phyloP scores from a whole-genome alignment of 2,113 vertebrate genomes.

The Archocentrus centrarchus region DNA sequence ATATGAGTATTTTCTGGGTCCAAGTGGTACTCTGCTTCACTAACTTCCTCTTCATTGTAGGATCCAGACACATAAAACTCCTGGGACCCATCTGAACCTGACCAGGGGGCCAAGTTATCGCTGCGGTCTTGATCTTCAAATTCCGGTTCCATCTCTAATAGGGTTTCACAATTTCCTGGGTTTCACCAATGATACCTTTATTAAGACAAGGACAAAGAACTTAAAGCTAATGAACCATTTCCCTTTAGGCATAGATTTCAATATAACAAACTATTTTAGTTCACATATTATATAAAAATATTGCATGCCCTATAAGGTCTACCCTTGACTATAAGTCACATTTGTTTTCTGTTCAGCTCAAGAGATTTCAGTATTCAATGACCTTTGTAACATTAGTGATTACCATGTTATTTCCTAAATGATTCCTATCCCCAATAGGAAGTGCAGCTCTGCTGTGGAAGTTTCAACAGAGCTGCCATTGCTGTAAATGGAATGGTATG shows the following conservation, averaged over 20 bases:
- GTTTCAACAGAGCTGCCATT: constrained; percentile 75
- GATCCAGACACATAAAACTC: constrained; percentile 73
- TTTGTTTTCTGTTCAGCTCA: background rate
- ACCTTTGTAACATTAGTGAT: constrained; percentile 15
- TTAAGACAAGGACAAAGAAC: constrained; percentile 44
- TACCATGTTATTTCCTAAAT: constrained; percentile 24
- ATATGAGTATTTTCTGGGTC: constrained; percentile 60
- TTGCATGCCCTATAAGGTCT: background rate
- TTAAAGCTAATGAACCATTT: constrained; percentile 8
- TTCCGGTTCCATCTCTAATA: constrained; percentile 66
- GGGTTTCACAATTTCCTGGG: constrained; percentile 29
- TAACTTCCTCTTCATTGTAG: constrained; percentile 70
- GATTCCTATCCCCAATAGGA: constrained; percentile 70
- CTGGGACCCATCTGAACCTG: constrained; percentile 63
- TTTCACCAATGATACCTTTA: constrained; percentile 51
- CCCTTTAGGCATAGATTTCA: background rate
- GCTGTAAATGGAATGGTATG: constrained; percentile 92
- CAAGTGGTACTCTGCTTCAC: constrained; percentile 55
- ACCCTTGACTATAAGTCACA: background rate
- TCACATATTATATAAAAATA: background rate
- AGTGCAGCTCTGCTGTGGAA: constrained; percentile 48
- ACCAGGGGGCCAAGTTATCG: constrained; percentile 73
- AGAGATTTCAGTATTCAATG: constrained; percentile 15
- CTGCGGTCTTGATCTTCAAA: constrained; percentile 71
- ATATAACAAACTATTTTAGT: background rate